Conservation (phyloP, 2,797 vertebrate species). For the Enteromius paludinosus region DNA sequence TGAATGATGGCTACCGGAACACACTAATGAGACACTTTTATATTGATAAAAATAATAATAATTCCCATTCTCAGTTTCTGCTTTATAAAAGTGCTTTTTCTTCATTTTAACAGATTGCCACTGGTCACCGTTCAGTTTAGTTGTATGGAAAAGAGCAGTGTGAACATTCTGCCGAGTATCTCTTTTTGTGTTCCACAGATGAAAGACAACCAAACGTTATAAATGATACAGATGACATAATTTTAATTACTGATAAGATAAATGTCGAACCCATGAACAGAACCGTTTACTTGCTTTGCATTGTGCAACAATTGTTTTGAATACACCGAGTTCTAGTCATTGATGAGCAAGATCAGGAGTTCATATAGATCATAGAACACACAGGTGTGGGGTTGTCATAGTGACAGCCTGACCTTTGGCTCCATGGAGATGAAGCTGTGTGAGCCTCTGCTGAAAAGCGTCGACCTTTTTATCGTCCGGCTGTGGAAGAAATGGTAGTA, state of each 20-base stretch:
- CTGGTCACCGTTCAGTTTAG: not conserved
- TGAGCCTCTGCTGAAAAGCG: slow-evolving; percentile 91
- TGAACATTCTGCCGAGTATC: not conserved
- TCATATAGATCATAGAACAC: slow-evolving; percentile 38
- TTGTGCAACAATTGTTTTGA: slow-evolving; percentile 18
- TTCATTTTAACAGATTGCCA: too few species aligned
- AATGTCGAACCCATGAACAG: not conserved
- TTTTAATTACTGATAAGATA: not conserved
- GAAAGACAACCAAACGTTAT: not conserved
- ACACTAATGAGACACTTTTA: not conserved
- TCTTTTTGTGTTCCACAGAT: not conserved
- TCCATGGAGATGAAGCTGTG: slow-evolving; percentile 99
- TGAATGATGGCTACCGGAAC: not conserved
- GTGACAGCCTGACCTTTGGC: slow-evolving; percentile 88
- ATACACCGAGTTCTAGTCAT: slow-evolving; percentile 7
- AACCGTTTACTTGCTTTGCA: slow-evolving; percentile 9
- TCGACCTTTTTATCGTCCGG: slow-evolving; percentile 97
- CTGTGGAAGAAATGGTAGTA: slow-evolving; percentile 99
- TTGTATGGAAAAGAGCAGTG: not conserved
- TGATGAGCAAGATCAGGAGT: slow-evolving; percentile 33
- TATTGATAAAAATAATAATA: not conserved
- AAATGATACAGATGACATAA: not conserved
- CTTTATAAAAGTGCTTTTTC: too few species aligned
- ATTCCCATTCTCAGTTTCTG: too few species aligned
- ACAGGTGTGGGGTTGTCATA: slow-evolving; percentile 59